These are phyloP conservation scores for Hoplias malabaricus DNA, from an alignment of 2,113 vertebrate genomes.

Conservation along the genomic window DNA sequence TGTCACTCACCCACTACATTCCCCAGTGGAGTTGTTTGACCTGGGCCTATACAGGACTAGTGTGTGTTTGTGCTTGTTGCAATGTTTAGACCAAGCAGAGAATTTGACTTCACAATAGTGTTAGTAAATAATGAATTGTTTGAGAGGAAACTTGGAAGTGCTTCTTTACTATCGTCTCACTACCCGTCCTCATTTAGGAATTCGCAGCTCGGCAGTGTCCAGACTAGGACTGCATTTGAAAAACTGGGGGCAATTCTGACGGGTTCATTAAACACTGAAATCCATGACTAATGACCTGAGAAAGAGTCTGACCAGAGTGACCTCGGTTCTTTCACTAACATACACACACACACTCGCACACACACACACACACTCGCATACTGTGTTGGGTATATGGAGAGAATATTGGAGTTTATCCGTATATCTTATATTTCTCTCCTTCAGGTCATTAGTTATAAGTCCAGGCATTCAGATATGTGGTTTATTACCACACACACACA, in stretches of 20 bases:
- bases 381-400: neutral
- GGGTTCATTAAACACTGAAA: conserved; percentile 48
- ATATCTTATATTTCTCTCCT: neutral
- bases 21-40: neutral
- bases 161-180: neutral
- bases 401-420: conserved; percentile 4
- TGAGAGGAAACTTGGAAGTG: neutral
- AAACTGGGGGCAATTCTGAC: conserved; percentile 17
- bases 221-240: conserved; percentile 2
- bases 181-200: conserved; percentile 21
- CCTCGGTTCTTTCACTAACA: conserved; percentile 32
- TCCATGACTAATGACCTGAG: conserved; percentile 44
- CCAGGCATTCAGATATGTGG: conserved; percentile 15
- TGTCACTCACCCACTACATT: neutral
- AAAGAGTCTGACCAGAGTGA: conserved; percentile 12
- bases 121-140: conserved; percentile 21
- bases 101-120: conserved; percentile 13
- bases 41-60: conserved; percentile 6
- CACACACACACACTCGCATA: neutral
- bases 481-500: conserved; percentile 20
- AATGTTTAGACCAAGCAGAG: conserved; percentile 1
- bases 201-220: neutral
- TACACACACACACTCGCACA: neutral
- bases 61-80: neutral
- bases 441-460: conserved; percentile 31